Conservation (phyloP, 2,113 vertebrate genomes). For the human region GRCh38 chr6:170126501-170127000, state of each 20-base stretch:
- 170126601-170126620: neutral
- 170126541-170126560: neutral
- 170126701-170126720: neutral
- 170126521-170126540: neutral
- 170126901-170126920: too few species aligned
- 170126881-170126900: too few species aligned
- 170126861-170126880: neutral
- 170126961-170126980: too few species aligned
- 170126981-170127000: too few species aligned
- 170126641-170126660: too few species aligned
- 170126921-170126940: too few species aligned
- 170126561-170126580: too few species aligned
- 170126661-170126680: neutral
- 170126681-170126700: neutral
- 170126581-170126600: neutral
- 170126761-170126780: neutral
- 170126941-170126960: too few species aligned
- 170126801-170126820: neutral
- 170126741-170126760: neutral
- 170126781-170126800: neutral
- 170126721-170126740: neutral
- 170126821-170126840: neutral
- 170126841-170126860: neutral
- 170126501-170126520: neutral
- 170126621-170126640: accelerated